Evolutionary conservation across 2,113 vertebrate species (phyloP).

Genomic region (Paratilapia polleni): DNA sequence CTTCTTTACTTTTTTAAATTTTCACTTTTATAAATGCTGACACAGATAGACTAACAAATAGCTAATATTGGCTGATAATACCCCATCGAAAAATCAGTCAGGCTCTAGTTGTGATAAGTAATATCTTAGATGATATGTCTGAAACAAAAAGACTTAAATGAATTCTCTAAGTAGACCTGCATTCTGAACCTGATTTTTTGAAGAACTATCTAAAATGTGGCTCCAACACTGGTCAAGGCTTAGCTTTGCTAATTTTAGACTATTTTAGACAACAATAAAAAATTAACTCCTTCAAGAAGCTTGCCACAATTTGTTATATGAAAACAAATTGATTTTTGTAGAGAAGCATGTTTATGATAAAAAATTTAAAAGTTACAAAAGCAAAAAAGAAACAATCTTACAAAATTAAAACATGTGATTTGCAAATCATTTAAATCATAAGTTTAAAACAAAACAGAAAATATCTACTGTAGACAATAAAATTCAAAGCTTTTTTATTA

Average conservation of each 20-base stretch:
- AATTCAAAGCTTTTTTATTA: neutral
- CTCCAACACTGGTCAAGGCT: neutral
- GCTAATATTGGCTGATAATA: too few species aligned
- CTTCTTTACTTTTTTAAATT: too few species aligned
- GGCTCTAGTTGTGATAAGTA: neutral
- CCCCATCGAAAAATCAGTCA: neutral
- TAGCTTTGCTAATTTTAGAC: neutral
- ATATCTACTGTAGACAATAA: neutral
- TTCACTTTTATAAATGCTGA: too few species aligned
- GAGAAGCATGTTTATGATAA: too few species aligned
- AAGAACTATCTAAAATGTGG: neutral
- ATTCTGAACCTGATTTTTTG: neutral
- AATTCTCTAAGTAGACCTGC: neutral
- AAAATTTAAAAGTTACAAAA: neutral
- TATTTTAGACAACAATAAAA: neutral
- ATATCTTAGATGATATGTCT: neutral
- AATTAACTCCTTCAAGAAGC: neutral
- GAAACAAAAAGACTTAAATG: neutral
- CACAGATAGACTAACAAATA: too few species aligned
- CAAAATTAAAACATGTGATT: too few species aligned
- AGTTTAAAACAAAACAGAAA: neutral
- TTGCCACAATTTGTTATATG: neutral
- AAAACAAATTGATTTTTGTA: neutral
- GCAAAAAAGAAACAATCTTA: too few species aligned
- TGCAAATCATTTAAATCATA: neutral